Evolutionary conservation across 2,113 vertebrate species (phyloP).

Genomic region (Abramis brama): DNA sequence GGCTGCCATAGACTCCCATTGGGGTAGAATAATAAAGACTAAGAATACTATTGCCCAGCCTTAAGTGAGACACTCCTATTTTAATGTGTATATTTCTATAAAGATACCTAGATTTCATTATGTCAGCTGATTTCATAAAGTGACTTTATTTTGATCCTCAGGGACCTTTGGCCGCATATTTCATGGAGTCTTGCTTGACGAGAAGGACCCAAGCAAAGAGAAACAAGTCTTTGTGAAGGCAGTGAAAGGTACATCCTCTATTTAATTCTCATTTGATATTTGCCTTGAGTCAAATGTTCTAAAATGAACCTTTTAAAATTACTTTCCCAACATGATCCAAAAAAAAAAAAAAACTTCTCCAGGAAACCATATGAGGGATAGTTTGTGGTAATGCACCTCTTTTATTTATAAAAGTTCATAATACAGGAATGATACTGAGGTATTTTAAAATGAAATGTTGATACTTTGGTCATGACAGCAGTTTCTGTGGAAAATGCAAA

Average conservation of each 20-base stretch:
- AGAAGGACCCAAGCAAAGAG: conserved; percentile 95
- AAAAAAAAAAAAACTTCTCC: not conserved
- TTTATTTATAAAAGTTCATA: not conserved
- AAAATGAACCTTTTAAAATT: not conserved
- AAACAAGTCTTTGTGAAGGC: conserved; percentile 96
- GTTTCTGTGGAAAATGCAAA: not conserved
- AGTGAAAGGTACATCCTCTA: conserved; percentile 87
- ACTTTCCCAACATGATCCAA: not conserved
- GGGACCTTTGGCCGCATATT: conserved; percentile 98
- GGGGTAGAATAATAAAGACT: too few species aligned
- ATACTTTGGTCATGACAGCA: not conserved
- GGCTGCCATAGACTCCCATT: too few species aligned
- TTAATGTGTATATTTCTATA: not conserved
- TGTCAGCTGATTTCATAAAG: conserved; percentile 21
- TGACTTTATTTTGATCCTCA: conserved; percentile 69
- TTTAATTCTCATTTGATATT: not conserved
- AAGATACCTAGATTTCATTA: not conserved
- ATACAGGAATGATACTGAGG: not conserved
- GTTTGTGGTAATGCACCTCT: not conserved
- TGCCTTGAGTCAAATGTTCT: not conserved
- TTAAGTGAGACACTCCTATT: not conserved
- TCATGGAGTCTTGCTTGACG: conserved; percentile 92
- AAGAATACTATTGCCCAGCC: not conserved
- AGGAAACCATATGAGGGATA: not conserved
- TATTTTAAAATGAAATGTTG: not conserved